A percentile compares a stretch with the other conserved stretches of the same genome.
phyloP scores from a whole-genome alignment of 1,140 invertebrate genomes.

The Drosophila lini region DNA sequence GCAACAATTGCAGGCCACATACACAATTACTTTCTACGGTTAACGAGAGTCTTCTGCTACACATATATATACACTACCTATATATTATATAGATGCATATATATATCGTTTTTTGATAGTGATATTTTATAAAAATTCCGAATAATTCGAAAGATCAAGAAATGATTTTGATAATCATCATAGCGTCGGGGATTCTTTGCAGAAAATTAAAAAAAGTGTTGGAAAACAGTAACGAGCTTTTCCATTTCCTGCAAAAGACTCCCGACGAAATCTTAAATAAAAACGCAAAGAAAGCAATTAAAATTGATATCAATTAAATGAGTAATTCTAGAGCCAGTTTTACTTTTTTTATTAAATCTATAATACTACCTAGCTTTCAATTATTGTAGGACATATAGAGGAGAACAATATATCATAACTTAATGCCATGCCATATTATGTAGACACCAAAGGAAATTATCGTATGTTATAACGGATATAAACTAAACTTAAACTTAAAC shows the following conservation, averaged over 20 bases:
- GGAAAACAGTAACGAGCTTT: background rate
- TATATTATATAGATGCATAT: constrained; percentile 43
- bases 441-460: constrained; percentile 54
- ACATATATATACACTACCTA: constrained; percentile 32
- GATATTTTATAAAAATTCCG: constrained; percentile 41
- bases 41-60: constrained; percentile 71
- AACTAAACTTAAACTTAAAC: constrained; percentile 59
- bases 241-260: constrained; percentile 3
- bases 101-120: constrained; percentile 58
- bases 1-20: constrained; percentile 67
- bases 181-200: constrained; percentile 13
- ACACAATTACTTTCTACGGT: constrained; percentile 69
- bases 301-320: constrained; percentile 38
- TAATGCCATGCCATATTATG: constrained; percentile 75
- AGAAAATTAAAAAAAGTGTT: constrained; percentile 46
- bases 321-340: constrained; percentile 39
- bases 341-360: constrained; percentile 53
- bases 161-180: constrained; percentile 10
- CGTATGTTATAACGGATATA: constrained; percentile 52
- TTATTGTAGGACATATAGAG: constrained; percentile 49
- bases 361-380: constrained; percentile 58
- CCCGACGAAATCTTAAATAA: background rate
- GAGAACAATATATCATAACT: constrained; percentile 62
- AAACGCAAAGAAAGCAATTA: constrained; percentile 33
- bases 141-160: constrained; percentile 26